Conservation (phyloP, 2,797 vertebrate genomes). For the Lophotriccus pileatus region DNA sequence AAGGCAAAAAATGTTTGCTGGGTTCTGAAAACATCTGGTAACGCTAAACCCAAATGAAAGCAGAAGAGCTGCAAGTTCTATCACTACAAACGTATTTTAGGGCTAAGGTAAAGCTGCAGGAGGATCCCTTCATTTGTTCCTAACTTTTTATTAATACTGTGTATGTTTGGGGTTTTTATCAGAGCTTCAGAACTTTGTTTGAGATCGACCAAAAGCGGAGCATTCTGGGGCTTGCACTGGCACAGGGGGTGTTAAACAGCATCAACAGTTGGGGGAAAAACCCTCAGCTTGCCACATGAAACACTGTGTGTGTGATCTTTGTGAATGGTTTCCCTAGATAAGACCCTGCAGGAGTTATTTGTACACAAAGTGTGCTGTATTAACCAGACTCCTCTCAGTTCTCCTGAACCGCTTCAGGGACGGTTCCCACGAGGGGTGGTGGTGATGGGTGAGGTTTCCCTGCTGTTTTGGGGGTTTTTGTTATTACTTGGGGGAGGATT, state of each 20-base stretch:
- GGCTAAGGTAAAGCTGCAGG: background rate
- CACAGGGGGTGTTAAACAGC: background rate
- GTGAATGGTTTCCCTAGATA: background rate
- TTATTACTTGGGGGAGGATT: background rate
- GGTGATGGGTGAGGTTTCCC: background rate
- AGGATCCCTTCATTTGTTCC: background rate
- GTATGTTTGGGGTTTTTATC: background rate
- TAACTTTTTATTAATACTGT: background rate
- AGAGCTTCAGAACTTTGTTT: background rate
- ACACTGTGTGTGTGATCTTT: background rate
- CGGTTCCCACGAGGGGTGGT: background rate
- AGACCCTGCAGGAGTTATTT: background rate
- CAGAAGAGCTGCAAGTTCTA: constrained; percentile 13
- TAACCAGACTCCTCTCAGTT: background rate
- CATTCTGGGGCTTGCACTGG: background rate
- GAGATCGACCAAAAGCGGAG: background rate
- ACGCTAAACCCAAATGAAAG: constrained; percentile 30
- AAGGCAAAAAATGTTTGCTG: background rate
- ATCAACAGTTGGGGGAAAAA: background rate
- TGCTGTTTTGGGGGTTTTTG: fast-evolving
- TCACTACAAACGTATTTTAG: constrained; percentile 36
- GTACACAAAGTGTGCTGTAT: background rate
- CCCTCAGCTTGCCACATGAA: background rate
- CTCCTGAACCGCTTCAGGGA: background rate
- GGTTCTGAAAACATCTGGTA: constrained; percentile 12